Evolutionary conservation across 2,113 vertebrate genomes (phyloP), one percentile per base, ranked within the genome.

Genomic region (Grammomys surdaster): DNA sequence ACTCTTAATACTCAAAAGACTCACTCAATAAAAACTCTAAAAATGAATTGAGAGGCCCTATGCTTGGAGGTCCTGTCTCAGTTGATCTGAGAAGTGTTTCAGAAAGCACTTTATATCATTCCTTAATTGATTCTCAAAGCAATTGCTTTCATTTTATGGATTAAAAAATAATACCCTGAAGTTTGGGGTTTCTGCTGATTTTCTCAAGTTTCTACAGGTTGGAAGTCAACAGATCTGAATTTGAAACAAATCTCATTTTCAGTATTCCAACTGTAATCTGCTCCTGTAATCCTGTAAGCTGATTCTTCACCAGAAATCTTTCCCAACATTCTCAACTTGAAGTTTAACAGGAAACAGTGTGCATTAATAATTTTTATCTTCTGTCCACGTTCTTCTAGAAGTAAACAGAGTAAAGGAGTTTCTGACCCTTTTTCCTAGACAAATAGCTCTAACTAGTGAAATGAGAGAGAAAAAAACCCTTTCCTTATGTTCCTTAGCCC

Each of bases 91-190:
- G 54, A 24, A 93, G 16, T 95, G 19, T 26, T 4, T 46, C 31
- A 94, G 3, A 56, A 77, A 93, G 65, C 6, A 63, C 36, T 88
- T 92, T 51, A 67, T 69, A 89, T 46, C 26, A 88, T 51, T 91
- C 95, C 40, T 92, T 77, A 87, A 51, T 97, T 94, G 93, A 96
- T 89, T 51, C 36, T 96, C 82, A 94, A 82, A 87, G 28, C 7
- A 51, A 24, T n/a, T 89, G 72, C 60, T 89, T 54, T 48, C 58
- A 89, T 26, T 95, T 82, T 81, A 87, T 58, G 89, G 17, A 82
- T 95, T 28, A 12, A 20, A 90, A 88, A 93, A 95, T 51, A 51
- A 11, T 51, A 70, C 6, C 1, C 17, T 76, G 88, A 97, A 58
- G 48, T 63, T 85, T 7, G 17, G 56, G 31, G 16, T 77, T 40